Conservation (phyloP, 2,888 invertebrate species). For the Molorchus minor region DNA sequence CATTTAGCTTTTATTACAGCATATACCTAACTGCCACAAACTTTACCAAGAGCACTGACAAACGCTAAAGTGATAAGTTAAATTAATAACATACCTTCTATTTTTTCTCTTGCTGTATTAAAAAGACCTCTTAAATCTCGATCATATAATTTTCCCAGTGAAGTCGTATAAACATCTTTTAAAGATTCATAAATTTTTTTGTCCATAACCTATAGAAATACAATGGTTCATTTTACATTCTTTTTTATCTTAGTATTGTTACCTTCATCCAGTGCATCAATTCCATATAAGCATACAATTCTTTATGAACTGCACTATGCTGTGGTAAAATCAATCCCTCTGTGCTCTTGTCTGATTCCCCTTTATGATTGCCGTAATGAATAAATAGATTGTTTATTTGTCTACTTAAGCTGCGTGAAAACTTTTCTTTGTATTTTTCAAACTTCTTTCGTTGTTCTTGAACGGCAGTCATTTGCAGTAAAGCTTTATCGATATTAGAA, state of each 20-base stretch:
- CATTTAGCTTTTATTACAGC: too few species aligned
- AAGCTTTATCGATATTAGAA: slow-evolving; percentile 71
- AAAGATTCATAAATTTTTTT: slow-evolving; percentile 82
- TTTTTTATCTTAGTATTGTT: slow-evolving; percentile 9
- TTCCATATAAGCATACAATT: slow-evolving; percentile 86
- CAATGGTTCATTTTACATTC: slow-evolving; percentile 11
- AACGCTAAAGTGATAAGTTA: too few species aligned
- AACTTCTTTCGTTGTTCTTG: slow-evolving; percentile 83
- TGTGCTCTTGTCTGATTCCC: slow-evolving; percentile 67
- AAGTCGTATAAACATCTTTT: slow-evolving; percentile 82
- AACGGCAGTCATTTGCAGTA: slow-evolving; percentile 76
- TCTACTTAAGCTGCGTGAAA: slow-evolving; percentile 84
- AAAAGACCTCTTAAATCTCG: slow-evolving; percentile 83
- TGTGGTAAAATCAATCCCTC: slow-evolving; percentile 74
- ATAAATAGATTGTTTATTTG: slow-evolving; percentile 95
- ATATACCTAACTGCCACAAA: too few species aligned
- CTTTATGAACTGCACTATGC: slow-evolving; percentile 83
- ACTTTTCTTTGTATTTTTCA: slow-evolving; percentile 79
- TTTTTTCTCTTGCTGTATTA: slow-evolving; percentile 74
- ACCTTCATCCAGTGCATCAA: slow-evolving; percentile 91
- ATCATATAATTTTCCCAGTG: slow-evolving; percentile 88
- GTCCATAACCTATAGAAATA: slow-evolving; percentile 72
- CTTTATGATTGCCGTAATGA: slow-evolving; percentile 83
- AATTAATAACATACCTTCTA: slow-evolving; percentile 50
- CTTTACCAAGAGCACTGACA: too few species aligned